Evolutionary conservation across 2,113 vertebrate genomes (phyloP).

Genomic region (Oenanthe oenanthe): DNA sequence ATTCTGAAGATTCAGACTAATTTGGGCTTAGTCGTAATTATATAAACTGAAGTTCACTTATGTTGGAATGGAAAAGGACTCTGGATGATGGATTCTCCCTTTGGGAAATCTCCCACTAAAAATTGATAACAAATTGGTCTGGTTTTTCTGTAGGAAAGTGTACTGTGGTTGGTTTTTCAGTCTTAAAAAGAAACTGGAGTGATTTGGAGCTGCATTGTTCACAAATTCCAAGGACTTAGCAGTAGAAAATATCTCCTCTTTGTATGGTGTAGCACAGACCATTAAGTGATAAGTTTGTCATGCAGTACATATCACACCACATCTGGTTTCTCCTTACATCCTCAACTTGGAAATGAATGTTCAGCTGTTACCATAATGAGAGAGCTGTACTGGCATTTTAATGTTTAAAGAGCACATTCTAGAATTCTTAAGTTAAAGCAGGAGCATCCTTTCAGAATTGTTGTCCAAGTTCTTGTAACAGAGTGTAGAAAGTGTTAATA

Average conservation of each 20-base stretch:
- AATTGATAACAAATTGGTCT: neutral
- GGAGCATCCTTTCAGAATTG: neutral
- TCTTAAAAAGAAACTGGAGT: neutral
- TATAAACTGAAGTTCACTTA: neutral
- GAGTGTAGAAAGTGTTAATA: conserved; percentile 49
- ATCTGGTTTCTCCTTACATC: conserved; percentile 21
- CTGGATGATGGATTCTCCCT: neutral
- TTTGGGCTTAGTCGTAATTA: neutral
- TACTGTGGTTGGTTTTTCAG: neutral
- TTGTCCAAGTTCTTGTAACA: neutral
- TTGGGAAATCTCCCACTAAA: neutral
- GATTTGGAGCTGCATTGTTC: neutral
- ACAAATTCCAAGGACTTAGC: neutral
- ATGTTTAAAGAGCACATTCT: neutral
- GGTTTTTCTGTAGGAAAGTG: neutral
- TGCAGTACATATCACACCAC: neutral
- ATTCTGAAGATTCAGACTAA: neutral
- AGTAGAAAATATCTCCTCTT: neutral
- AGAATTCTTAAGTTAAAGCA: neutral
- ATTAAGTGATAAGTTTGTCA: neutral
- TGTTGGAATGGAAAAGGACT: neutral
- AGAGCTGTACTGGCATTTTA: neutral
- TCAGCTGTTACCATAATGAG: neutral
- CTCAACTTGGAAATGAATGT: conserved; percentile 9
- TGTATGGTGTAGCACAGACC: neutral